Base-by-base conservation (phyloP, 92 coral and sea anemone genomes). In the Actinostola sp. region DNA sequence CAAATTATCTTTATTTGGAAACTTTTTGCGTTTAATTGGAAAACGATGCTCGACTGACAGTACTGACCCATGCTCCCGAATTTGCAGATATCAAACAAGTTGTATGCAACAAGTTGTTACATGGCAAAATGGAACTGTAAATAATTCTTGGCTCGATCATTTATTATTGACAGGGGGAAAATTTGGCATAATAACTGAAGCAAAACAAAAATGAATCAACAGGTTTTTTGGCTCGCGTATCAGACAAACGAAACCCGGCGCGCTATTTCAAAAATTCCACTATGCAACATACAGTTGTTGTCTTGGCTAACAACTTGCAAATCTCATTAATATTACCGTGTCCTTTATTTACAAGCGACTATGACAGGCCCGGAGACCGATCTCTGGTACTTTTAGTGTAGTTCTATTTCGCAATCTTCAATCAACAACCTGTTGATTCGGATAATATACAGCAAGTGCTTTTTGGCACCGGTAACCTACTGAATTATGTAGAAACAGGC, bases 361-460 rank as follows among this genome's bases (percentile, higher is more conserved):
- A n/a, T n/a, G n/a, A n/a, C n/a, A n/a, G n/a, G n/a, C n/a, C n/a
- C n/a, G n/a, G n/a, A n/a, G n/a, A n/a, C n/a, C n/a, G n/a, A n/a
- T n/a, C n/a, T n/a, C n/a, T n/a, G n/a, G n/a, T n/a, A n/a, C n/a
- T n/a, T n/a, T n/a, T n/a, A n/a, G n/a, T n/a, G n/a, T n/a, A n/a
- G n/a, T n/a, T n/a, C n/a, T n/a, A n/a, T 43, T 63, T 63, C 52
- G 3, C 51, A 24, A 29, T 63, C 33, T 28, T 10, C 30, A 7
- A 12, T 27, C 4, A 54, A 9, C 53, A 24, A 63, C 70, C 70
- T 63, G 70, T 63, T 63, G 70, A 32, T 63, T 45, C 48, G 38
- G 21, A 63, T 63, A 25, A 63, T 63, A 21, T 39, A 30, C 21
- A 39, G 53, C 11, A 63, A 61, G 21, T n/a, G 20, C n/a, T 34